Evolutionary conservation across 2,113 vertebrate genomes (phyloP), one percentile per base, ranked within the genome.

Genomic region (Martes martes): DNA sequence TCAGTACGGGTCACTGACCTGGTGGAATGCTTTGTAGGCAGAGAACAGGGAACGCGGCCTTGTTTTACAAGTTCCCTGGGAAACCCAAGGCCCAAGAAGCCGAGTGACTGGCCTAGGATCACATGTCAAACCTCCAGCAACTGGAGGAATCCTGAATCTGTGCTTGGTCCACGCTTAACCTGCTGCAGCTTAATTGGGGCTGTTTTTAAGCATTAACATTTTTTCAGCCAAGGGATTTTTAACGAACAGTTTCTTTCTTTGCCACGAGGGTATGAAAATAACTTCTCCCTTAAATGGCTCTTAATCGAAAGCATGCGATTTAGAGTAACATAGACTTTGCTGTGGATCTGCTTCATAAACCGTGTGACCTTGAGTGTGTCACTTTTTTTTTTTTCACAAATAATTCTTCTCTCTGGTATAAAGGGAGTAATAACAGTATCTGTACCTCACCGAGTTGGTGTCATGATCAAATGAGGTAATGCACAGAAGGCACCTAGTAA

Each of bases 131-230:
- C 74, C 90, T 92, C 45, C 14, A 59, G 92, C 57, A 95, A 91
- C 79, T 87, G 52, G 92, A 87, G 79, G 87, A 24, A 78, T 94
- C 95, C 94, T 94, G 84, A 69, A 69, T 95, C 45, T 96, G 42
- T 73, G 82, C 79, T 86, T 92, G 67, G 83, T 96, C 92, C 50
- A 67, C 55, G 91, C 69, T 96, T 95, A 97, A 96, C 94, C n/a
- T 52, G 28, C 80, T 76, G 9, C 91, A 76, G 71, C 50, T 96
- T 96, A 92, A 96, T 84, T 80, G 73, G 87, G 79, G 74, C 89
- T 98, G 87, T 91, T 98, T 97, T 97, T 95, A 97, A 96, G 82
- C 96, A 96, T 97, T 86, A 95, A 86, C 73, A 52, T 69, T 82
- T 82, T 97, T 97, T 96, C 24, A 96, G 33, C 76, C 76, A 85